phyloP scores from a whole-genome alignment of 2,888 invertebrate genomes.

The Coelopa pilipes region DNA sequence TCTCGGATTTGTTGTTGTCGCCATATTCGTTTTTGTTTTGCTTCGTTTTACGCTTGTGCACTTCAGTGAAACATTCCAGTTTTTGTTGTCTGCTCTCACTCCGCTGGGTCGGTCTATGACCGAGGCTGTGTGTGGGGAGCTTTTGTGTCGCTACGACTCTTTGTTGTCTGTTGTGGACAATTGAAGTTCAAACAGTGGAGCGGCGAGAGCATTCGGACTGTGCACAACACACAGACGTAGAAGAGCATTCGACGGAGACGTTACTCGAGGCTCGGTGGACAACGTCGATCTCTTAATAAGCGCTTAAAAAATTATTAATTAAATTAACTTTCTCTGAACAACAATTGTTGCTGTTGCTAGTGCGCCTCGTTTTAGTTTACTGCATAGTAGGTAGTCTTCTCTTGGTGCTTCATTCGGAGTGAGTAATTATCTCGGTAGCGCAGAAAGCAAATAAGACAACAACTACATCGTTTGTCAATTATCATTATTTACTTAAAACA shows the following conservation, averaged over 20 bases:
- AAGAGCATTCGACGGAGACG: conserved; percentile 10
- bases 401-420: neutral
- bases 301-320: neutral
- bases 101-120: neutral
- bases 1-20: conserved; percentile 11
- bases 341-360: neutral
- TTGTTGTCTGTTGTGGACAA: conserved; percentile 25
- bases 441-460: conserved; percentile 6
- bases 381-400: neutral
- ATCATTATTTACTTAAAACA: conserved; percentile 14
- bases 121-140: neutral
- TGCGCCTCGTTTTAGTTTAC: neutral
- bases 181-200: conserved; percentile 21
- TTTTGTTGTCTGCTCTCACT: conserved; percentile 9
- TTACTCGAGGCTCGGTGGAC: neutral
- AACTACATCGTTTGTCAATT: conserved; percentile 15
- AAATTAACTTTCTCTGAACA: conserved; percentile 6
- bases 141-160: conserved; percentile 14
- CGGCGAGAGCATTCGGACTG: neutral
- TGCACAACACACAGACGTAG: neutral
- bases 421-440: conserved; percentile 16
- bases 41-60: neutral
- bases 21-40: conserved; percentile 4
- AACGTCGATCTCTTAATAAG: neutral
- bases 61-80: conserved; percentile 12